Evolutionary conservation across 2,888 invertebrate genomes (phyloP), one percentile per base, ranked within the genome.

Genomic region (Druceiella hillmani): DNA sequence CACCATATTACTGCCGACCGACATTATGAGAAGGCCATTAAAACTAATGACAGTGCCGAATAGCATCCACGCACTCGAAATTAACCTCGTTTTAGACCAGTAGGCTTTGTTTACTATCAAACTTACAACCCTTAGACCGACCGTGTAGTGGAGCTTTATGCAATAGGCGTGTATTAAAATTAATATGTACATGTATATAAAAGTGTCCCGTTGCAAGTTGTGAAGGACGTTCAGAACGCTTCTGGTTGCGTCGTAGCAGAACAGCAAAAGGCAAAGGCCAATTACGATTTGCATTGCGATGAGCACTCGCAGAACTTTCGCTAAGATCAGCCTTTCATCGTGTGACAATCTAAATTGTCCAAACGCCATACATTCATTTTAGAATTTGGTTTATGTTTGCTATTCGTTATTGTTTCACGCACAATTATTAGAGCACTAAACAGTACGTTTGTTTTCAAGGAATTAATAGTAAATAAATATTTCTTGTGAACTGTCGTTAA

Each of bases 141-240:
- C 59, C 0, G 69, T 70, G 52, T 67, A 68, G 48, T 67, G 66
- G 2, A 70, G 57, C 54, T 70, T 70, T 66, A 68, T 67, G 43
- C 61, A 62, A 51, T 70, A 70, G 15, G 64, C 64, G 53, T 69
- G 68, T 13, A 64, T 53, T 2, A 68, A 52, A 25, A 69, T 59
- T 32, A 68, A 51, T 0, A 62, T 65, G 55, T 62, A 68, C 1
- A 69, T 56, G 0, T 67, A 53, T 30, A 57, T 50, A 2, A 69
- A 66, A 38, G 66, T 64, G 15, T 65, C 53, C 69, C 68, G 48
- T 1, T 69, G 67, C 42, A 68, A 61, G 41, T 63, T 58, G 41
- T 61, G 62, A 22, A 69, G 54, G 30, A 69, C 52, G 46, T 55
- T 34, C 62, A 69, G 61, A 24, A 67, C 67, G 35, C 57, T 59